Base-by-base conservation (phyloP, 1,140 invertebrate genomes). In the Drosophila repleta region DNA sequence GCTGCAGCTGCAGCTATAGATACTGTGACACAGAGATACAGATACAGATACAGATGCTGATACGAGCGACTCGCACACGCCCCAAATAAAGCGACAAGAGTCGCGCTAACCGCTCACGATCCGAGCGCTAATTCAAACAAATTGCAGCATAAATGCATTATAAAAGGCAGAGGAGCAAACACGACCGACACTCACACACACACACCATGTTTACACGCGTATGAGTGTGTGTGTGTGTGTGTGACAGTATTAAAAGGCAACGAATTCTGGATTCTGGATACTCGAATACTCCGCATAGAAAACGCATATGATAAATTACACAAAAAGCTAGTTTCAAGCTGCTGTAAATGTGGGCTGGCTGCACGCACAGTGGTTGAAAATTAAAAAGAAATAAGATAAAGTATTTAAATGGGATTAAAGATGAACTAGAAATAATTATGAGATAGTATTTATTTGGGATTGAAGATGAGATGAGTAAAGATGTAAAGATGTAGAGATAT, bases 131-230 rank as follows among this genome's bases (percentile, higher is more conserved):
- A 85, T 85, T 85, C 82, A 85, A 85, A 85, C 82, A 85, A 85
- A 85, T 85, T 85, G 82, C 77, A 74, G 70, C 74, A 85, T 85
- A 85, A 85, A 80, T 77, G 81, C 81, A 85, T 77, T 77, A 85
- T 77, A 80, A 85, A 80, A 83, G 76, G 61, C 76, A 84, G 80
- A 84, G 76, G 51, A 79, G 76, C 76, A 65, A 51, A 53, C 39
- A 26, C 39, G 20, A 49, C 26, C 26, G 24, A 60, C 77, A 62
- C 24, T 3, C 24, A 24, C 24, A 24, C 24, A 24, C 24, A 79
- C 70, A 26, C 26, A 29, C 26, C n/a, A n/a, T n/a, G n/a, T n/a
- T n/a, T n/a, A 29, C 26, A 29, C 26, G 6, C 6, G n/a, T 15
- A 4, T 17, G 45, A 3, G 4, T 4, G 10, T 10, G 32, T 10